Percentiles rank a stretch among this genome's conserved stretches.
Evolutionary conservation across 2,797 vertebrate species (phyloP).

Genomic region (Champsocephalus gunnari): DNA sequence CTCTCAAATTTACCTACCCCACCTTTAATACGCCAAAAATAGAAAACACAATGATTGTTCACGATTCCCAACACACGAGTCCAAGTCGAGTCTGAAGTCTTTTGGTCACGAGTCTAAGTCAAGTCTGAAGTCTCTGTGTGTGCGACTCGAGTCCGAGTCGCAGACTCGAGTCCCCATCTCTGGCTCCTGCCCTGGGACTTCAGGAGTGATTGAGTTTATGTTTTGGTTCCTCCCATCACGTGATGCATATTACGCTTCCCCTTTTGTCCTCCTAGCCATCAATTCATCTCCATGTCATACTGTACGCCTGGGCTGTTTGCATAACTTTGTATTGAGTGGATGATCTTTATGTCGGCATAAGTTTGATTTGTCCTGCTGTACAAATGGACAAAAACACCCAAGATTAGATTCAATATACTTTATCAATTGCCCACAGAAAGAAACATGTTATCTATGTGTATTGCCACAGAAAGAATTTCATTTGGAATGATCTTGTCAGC

Average conservation of each 20-base stretch:
- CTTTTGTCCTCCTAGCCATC: not conserved
- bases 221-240: conserved; percentile 1
- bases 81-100: too few relatives aligned
- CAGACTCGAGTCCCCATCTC: too few relatives aligned
- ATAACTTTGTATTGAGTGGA: too few relatives aligned
- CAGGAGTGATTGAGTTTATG: not conserved
- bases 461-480: not conserved
- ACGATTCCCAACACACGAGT: too few relatives aligned
- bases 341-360: not conserved
- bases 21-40: too few relatives aligned
- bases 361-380: conserved; percentile 7
- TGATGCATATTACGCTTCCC: not conserved
- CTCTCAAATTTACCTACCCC: too few relatives aligned
- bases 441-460: not conserved
- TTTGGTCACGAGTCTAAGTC: too few relatives aligned
- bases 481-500: not conserved
- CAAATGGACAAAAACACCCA: not conserved
- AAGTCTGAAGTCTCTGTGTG: too few relatives aligned
- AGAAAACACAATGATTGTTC: too few relatives aligned
- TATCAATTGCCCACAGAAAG: not conserved
- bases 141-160: too few relatives aligned
- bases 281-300: not conserved
- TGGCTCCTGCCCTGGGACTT: not conserved
- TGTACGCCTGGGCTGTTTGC: not conserved
- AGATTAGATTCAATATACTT: not conserved